Conservation (phyloP, 2,888 invertebrate species). For the Eugnorisma glareosa region DNA sequence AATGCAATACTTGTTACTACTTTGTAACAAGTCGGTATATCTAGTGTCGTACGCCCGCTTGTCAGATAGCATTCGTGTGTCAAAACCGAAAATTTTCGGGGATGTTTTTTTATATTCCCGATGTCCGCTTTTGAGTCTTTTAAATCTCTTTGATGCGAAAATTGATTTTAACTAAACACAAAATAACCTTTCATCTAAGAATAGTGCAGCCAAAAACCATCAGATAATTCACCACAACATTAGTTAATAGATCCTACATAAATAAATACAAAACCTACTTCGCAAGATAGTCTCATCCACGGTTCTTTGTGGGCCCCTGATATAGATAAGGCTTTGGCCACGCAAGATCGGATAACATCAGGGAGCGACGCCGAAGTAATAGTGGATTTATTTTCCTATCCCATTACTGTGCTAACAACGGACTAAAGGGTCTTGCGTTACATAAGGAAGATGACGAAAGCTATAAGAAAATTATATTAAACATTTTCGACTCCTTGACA, state of each 20-base stretch:
- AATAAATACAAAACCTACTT: constrained; percentile 50
- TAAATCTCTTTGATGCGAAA: neutral
- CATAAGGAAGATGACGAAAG: constrained; percentile 18
- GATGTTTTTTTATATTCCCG: neutral
- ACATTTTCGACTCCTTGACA: neutral
- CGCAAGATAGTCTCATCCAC: constrained; percentile 43
- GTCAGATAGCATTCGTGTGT: too few relatives aligned
- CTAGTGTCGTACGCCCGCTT: neutral
- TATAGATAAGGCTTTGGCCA: constrained; percentile 75
- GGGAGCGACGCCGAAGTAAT: constrained; percentile 57
- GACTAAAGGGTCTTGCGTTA: constrained; percentile 38
- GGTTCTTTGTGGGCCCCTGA: constrained; percentile 60
- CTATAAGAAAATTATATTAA: constrained; percentile 21
- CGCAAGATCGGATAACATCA: constrained; percentile 70
- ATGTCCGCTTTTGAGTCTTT: neutral
- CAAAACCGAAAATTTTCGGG: neutral
- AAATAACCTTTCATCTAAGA: neutral
- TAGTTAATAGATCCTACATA: constrained; percentile 38
- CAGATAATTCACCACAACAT: constrained; percentile 33
- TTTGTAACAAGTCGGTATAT: neutral
- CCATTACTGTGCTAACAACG: constrained; percentile 63
- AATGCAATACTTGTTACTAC: neutral
- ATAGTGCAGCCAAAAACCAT: neutral
- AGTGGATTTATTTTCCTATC: constrained; percentile 66
- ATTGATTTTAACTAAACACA: neutral